Evolutionary conservation across 2,113 vertebrate species (phyloP).

Genomic region (Thomomys bottae): DNA sequence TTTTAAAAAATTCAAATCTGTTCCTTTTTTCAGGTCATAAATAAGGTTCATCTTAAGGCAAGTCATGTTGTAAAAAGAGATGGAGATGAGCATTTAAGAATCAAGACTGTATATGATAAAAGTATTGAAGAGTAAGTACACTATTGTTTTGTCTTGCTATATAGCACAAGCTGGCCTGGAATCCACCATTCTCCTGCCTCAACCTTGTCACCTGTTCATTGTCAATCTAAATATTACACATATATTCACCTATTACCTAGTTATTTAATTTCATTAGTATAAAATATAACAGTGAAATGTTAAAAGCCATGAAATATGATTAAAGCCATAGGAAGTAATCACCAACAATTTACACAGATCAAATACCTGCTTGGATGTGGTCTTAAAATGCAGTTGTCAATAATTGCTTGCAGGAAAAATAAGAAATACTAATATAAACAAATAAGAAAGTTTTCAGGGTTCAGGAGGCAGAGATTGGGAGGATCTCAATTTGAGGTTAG

Average conservation of each 20-base stretch:
- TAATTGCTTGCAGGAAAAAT: slow-evolving; percentile 27
- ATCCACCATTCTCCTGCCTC: neutral
- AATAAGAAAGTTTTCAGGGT: neutral
- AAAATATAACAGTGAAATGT: slow-evolving; percentile 35
- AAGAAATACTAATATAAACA: neutral
- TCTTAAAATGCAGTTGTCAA: neutral
- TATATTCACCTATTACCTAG: slow-evolving; percentile 40
- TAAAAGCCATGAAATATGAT: neutral
- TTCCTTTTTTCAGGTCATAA: slow-evolving; percentile 87
- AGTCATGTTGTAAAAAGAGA: slow-evolving; percentile 92
- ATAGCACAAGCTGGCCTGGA: neutral
- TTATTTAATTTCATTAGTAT: neutral
- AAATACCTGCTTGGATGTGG: slow-evolving; percentile 2
- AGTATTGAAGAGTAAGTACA: slow-evolving; percentile 93
- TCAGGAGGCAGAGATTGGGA: too few relatives aligned
- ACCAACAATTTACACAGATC: slow-evolving; percentile 45
- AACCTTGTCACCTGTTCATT: neutral
- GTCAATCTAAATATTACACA: neutral
- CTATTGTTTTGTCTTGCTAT: neutral
- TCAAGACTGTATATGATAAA: slow-evolving; percentile 92
- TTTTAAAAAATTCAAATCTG: neutral
- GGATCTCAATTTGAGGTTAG: too few relatives aligned
- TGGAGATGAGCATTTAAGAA: slow-evolving; percentile 90
- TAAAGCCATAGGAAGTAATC: neutral
- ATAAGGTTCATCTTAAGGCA: slow-evolving; percentile 90